Percentiles rank a stretch among this genome's conserved stretches.
Conservation (phyloP, 2,797 vertebrate species). For the Myotis myotis region DNA sequence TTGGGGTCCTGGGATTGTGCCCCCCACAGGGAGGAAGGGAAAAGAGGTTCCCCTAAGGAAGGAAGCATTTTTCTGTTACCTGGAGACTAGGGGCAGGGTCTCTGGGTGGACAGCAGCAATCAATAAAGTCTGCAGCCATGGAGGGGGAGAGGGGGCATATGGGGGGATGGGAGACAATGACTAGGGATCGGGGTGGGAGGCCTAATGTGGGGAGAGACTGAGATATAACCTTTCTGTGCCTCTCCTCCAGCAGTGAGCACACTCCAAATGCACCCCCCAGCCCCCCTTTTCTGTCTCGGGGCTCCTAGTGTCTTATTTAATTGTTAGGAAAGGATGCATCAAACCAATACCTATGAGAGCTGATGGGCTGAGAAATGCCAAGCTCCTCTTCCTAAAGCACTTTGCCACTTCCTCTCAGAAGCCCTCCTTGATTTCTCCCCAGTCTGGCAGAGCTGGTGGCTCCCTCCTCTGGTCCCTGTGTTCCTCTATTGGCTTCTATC, state of each 20-base stretch:
- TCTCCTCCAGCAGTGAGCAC: neutral
- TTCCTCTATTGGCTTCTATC: neutral
- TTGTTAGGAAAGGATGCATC: neutral
- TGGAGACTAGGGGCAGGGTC: neutral
- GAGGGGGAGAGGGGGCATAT: neutral
- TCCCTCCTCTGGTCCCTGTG: neutral
- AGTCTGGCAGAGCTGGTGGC: neutral
- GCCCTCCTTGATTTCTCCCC: neutral
- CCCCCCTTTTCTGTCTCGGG: neutral
- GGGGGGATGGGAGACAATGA: neutral
- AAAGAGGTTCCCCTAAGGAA: neutral
- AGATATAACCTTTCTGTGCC: neutral
- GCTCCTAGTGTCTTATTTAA: neutral
- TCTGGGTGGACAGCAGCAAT: neutral
- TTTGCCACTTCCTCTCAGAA: neutral
- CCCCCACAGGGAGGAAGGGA: neutral
- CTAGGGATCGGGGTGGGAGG: neutral
- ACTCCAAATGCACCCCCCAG: neutral
- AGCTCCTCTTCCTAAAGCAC: neutral
- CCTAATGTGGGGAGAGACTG: neutral
- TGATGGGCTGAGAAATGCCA: neutral
- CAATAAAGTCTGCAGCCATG: neutral
- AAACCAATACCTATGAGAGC: neutral
- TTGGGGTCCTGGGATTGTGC: neutral
- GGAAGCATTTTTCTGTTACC: neutral